Evolutionary conservation across 2,113 vertebrate genomes (phyloP), one percentile per base, ranked within the genome.

Genomic region (Toxotes chatareus): DNA sequence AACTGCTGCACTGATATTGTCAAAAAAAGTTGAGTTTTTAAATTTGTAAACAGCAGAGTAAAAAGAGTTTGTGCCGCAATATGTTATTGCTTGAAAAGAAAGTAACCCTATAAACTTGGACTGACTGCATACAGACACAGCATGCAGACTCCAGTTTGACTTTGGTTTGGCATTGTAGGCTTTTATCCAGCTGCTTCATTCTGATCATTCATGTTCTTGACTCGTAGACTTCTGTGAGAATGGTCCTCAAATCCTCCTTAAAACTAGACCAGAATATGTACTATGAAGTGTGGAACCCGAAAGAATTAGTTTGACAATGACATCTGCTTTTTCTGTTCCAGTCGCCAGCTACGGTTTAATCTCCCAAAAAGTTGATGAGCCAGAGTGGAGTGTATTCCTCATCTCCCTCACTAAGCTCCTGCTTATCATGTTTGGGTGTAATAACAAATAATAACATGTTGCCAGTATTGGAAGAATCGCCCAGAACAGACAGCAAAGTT

Each of bases 1-100:
- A 87, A 84, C 21, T 62, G 64, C 71, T 59, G 77, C 51, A 27
- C 53, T 42, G 71, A 85, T 82, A 19, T 7, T 66, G 69, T 63
- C 60, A 36, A 27, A 68, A 16, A 80, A 69, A 77, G 31, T 34
- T 19, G 3, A 42, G 31, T 59, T 67, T 82, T 64, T 27, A 21
- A 66, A 64, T 67, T 10, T 64, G 79, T 14, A 73, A 76, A 63
- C 14, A 36, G 36, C 31, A 55, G 7, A 40, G 44, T 38, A 32
- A 55, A 65, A 57, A 53, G 32, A 61, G 13, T 49, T 5, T 5
- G 23, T 19, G 53, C 10, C 0, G 0, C 38, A 27, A 2, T 67
- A 17, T 46, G 14, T 44, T 46, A 71, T 32, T 49, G 42, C 46
- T 47, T n/a, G 8, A 36, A 73, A 11, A 53, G 21, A 34, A 17